Evolutionary conservation across 2,888 invertebrate genomes (phyloP), one percentile per base, ranked within the genome.

Genomic region (Megaustenia siamemsis): DNA sequence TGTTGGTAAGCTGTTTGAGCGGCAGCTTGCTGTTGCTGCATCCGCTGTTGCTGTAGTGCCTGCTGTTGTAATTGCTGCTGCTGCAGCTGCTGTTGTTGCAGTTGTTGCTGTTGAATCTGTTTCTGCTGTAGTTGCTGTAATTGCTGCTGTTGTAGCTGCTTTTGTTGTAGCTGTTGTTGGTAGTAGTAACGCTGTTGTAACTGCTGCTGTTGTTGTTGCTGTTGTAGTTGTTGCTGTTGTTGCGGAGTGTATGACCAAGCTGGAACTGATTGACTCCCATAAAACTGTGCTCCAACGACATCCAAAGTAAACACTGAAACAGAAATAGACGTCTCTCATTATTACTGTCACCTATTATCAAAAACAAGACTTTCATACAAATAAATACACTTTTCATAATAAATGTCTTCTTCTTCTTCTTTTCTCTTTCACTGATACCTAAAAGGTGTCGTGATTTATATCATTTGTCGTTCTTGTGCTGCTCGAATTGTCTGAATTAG

Each of bases 221-320:
- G 78, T 35, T 28, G 40, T 38, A 53, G 81, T 68, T 68, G 68
- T 56, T 81, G 81, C 56, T 60, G 78, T n/a, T 78, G 78, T 32
- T 35, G 56, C 5, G 71, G 1, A 21, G 35, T 32, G 35, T 18
- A 73, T 24, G 24, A 53, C 8, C 28, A 0, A 1, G 49, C 1
- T 21, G 71, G 71, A 8, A 28, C 28, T 24, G 35, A 12, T 49
- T 56, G 73, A 28, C 35, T 28, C 0, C 82, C 82, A 43, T 82
- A 82, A 56, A 49, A 82, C 35, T 82, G 82, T 8, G 68, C 80
- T 12, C 15, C 32, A 32, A 53, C 35, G 18, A 75, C 49, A 24
- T 24, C 24, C 1, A 8, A 49, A 28, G 32, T 12, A 12, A 35
- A 45, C 6, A 75, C 75, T 75, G 53, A 2, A 32, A 32, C n/a